Conservation (phyloP, 2,888 invertebrate species). For the Halictus ligatus region DNA sequence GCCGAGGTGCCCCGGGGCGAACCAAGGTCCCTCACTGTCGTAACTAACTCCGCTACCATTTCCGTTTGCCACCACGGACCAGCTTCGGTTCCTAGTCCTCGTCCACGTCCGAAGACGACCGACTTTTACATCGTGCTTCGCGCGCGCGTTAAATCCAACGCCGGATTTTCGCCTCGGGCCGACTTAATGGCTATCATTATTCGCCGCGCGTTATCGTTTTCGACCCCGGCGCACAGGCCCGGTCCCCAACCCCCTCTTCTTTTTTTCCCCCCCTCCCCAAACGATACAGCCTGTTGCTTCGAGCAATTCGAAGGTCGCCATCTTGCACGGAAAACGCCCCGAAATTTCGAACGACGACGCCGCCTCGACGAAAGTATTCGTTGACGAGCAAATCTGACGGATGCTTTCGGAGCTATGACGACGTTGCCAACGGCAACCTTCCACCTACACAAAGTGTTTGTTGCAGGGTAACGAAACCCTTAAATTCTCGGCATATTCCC, state of each 20-base stretch:
- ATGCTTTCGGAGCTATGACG: not conserved
- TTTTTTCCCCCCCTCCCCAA: too few species aligned
- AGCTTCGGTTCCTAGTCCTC: not conserved
- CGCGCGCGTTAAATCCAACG: not conserved
- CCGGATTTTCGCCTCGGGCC: not conserved
- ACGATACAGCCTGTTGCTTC: not conserved
- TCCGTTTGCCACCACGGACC: not conserved
- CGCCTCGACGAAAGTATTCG: not conserved
- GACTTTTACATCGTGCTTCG: conserved; percentile 3
- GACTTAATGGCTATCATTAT: conserved; percentile 4
- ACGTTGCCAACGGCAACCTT: conserved; percentile 3
- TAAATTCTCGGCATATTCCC: not conserved
- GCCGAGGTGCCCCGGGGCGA: conserved; percentile 66
- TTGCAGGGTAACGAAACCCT: not conserved
- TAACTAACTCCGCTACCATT: conserved; percentile 44
- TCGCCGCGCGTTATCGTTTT: not conserved
- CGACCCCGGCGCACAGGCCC: not conserved
- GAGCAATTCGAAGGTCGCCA: not conserved
- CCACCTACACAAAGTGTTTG: not conserved
- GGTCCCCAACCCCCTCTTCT: not conserved
- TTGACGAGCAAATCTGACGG: not conserved
- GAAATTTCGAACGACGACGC: not conserved
- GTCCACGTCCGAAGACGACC: not conserved
- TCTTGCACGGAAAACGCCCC: not conserved
- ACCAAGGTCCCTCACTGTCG: conserved; percentile 42